Conservation (phyloP, 2,797 vertebrate species). For the Kryptopterus vitreolus region DNA sequence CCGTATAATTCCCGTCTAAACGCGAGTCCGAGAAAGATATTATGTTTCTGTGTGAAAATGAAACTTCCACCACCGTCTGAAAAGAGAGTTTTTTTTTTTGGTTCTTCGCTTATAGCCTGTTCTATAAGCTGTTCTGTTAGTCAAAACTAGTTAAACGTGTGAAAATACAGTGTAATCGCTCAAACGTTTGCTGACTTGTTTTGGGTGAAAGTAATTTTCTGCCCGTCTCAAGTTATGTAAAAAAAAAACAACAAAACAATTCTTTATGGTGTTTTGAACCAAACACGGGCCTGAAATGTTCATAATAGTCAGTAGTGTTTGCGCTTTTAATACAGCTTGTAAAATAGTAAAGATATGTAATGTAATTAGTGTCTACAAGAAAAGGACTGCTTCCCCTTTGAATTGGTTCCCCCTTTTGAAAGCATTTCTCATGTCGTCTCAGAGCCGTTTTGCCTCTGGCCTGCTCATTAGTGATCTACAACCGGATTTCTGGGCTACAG, state of each 20-base stretch:
- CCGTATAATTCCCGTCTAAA: background rate
- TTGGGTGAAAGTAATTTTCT: no score
- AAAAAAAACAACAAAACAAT: background rate
- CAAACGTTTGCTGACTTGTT: background rate
- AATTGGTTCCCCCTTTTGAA: no score
- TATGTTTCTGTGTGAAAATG: background rate
- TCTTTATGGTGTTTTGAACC: background rate
- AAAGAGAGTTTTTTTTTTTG: no score
- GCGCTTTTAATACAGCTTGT: background rate
- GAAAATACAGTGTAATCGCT: background rate
- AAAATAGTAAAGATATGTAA: background rate
- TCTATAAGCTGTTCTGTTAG: background rate
- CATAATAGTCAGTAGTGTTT: background rate
- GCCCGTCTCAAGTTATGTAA: background rate
- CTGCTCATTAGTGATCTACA: background rate
- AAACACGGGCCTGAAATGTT: background rate
- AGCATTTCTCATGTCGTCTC: background rate
- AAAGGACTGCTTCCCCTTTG: background rate
- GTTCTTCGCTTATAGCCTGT: no score
- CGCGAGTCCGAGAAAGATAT: background rate
- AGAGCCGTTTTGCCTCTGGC: background rate
- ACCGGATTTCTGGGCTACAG: background rate
- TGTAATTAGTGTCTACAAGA: background rate
- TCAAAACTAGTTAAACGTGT: background rate
- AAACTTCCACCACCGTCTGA: background rate